Evolutionary conservation across 2,113 vertebrate species (phyloP), one percentile per base, ranked within the genome.

Genomic region (Pseudolaguvia tuberculata): DNA sequence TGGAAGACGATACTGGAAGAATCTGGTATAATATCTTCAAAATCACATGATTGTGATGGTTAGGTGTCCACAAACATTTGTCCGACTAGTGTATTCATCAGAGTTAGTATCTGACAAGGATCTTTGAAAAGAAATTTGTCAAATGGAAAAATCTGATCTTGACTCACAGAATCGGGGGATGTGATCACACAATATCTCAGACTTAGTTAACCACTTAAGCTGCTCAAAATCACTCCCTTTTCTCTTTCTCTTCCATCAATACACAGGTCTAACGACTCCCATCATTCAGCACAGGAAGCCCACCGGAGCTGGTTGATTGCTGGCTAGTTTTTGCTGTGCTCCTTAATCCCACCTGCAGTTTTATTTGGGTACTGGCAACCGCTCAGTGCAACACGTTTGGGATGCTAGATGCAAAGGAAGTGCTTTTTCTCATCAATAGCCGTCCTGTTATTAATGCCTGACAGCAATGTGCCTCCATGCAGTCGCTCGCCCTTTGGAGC

Each of bases 131-230:
- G 6, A 39, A 65, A 55, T 31, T 23, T 23, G 27, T 15, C 20
- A 45, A 15, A 27, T 48, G 62, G 25, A 48, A 76, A 67, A 67
- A 58, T 3, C 35, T 55, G 72, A 39, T 71, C 70, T 72, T 69
- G 58, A 48, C 51, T 61, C 29, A 51, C 52, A 50, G 70, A 73
- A 72, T 25, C 78, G 23, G 11, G 12, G 45, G 63, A 76, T 70
- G 75, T 72, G 79, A 77, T 47, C 51, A 29, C 39, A 25, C 25
- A 15, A 68, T 9, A 21, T 67, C 75, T 82, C 76, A 21, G 67
- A 77, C 68, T 82, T 71, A 73, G 79, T 80, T 76, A 79, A 68
- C n/a, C 45, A 20, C 61, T 70, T 59, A 31, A 42, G 52, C 75
- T 80, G 47, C 21, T 47, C 31, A 48, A 51, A 15, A n/a, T 29